Conservation (phyloP, 2,113 vertebrate genomes). For the Rhinoptilus africanus region DNA sequence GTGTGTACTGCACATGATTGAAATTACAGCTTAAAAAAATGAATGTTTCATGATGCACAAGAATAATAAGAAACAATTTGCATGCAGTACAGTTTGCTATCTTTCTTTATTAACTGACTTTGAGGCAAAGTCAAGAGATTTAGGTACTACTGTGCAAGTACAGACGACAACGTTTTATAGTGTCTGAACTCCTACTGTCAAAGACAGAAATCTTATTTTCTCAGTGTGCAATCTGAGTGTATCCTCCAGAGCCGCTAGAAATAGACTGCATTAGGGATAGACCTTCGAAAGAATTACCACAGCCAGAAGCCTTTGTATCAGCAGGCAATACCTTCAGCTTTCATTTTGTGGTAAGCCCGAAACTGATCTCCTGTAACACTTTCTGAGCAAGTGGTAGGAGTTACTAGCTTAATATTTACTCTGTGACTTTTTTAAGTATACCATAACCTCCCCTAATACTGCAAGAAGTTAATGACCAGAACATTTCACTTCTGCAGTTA, state of each 20-base stretch:
- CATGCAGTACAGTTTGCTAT: background rate
- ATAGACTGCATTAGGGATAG: background rate
- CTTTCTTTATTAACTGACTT: background rate
- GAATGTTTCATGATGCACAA: background rate
- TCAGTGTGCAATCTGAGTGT: background rate
- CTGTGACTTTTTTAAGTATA: background rate
- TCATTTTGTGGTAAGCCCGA: background rate
- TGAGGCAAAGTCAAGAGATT: background rate
- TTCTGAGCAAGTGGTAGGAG: background rate
- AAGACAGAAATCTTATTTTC: constrained; percentile 33
- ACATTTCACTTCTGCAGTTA: background rate
- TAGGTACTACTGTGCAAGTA: background rate
- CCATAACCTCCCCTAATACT: background rate
- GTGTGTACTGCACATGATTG: background rate
- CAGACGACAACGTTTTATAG: background rate
- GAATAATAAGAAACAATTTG: background rate
- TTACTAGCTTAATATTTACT: constrained; percentile 17
- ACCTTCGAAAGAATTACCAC: background rate
- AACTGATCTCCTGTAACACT: constrained; percentile 5
- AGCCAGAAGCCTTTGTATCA: constrained; percentile 3
- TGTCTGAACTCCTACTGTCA: background rate
- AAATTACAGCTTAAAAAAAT: background rate
- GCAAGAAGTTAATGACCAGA: constrained; percentile 32
- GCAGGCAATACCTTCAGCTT: background rate
- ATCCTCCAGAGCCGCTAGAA: background rate